Evolutionary conservation across 2,888 invertebrate genomes (phyloP), one percentile per base, ranked within the genome.

Genomic region (Uloborus plumipes): DNA sequence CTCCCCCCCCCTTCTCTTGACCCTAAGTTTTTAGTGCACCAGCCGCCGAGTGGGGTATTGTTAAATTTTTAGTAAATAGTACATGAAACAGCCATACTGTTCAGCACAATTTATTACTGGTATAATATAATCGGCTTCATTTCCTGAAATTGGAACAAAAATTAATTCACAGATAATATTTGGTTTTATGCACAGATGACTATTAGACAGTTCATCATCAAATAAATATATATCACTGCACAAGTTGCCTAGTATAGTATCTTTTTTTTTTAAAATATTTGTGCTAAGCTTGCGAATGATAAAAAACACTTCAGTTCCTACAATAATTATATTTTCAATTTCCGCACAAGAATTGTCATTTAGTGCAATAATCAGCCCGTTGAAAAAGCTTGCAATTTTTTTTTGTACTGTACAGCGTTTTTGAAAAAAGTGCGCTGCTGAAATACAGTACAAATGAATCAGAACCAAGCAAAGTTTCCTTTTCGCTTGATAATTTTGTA

Each of bases 301-400:
- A 22, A 59, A 59, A 59, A 59, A 13, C 2, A 59, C 59, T 59
- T 59, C 59, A 59, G 22, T 59, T 20, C 22, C 59, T 2, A 59
- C 59, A 22, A 22, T 7, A n/a, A 20, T 59, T 1, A 59, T 59
- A 15, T 59, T 4, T 59, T 59, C 59, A 11, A 59, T 22, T 59
- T 59, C 59, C 0, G n/a, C 59, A 59, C 59, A 59, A 22, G 59
- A 13, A 22, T 59, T 59, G 0, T 2, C n/a, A 4, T 9, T 59
- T 9, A 59, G n/a, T 59, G n/a, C 18, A 4, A 20, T 20, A 59
- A 59, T 59, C 59, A 3, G 20, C 59, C 13, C 14, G n/a, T 22
- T 59, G 59, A 20, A 59, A 59, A 13, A 22, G 59, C 59, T 59
- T 2, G 22, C 59, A 59, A n/a, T n/a, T n/a, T n/a, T n/a, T 59